Conservation (phyloP, 2,797 vertebrate genomes). For the Salmo trutta region DNA sequence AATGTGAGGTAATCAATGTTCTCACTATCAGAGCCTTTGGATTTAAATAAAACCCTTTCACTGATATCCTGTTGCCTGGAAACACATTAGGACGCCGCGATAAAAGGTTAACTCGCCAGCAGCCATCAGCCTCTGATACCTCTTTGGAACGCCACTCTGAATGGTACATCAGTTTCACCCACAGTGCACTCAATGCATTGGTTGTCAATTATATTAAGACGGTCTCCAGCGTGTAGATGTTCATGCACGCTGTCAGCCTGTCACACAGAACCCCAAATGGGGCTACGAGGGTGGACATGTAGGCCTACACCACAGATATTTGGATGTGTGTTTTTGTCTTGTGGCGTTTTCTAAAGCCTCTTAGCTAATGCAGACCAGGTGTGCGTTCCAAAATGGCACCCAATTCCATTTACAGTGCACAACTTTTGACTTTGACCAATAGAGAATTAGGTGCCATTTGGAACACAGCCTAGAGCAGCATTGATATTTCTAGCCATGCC, state of each 20-base stretch:
- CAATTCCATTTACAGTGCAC: not conserved
- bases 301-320: not conserved
- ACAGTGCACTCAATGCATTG: not conserved
- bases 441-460: not conserved
- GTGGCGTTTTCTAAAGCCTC: not conserved
- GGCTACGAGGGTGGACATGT: not conserved
- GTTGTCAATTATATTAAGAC: not conserved
- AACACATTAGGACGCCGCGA: constrained; percentile 61
- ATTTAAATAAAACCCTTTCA: constrained; percentile 72
- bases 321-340: not conserved
- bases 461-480: not conserved
- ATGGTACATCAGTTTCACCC: constrained; percentile 25
- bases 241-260: not conserved
- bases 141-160: constrained; percentile 33
- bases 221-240: not conserved
- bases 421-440: not conserved
- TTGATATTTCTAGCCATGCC: not conserved
- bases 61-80: constrained; percentile 67
- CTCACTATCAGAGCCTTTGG: constrained; percentile 60
- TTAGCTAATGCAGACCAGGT: not conserved
- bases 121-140: constrained; percentile 20
- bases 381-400: not conserved
- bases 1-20: constrained; percentile 64
- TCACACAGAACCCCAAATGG: not conserved
- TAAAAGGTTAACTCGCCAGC: constrained; percentile 51